Evolutionary conservation across 2,113 vertebrate species (phyloP), one percentile per base, ranked within the genome.

Genomic region (Dascyllus trimaculatus): DNA sequence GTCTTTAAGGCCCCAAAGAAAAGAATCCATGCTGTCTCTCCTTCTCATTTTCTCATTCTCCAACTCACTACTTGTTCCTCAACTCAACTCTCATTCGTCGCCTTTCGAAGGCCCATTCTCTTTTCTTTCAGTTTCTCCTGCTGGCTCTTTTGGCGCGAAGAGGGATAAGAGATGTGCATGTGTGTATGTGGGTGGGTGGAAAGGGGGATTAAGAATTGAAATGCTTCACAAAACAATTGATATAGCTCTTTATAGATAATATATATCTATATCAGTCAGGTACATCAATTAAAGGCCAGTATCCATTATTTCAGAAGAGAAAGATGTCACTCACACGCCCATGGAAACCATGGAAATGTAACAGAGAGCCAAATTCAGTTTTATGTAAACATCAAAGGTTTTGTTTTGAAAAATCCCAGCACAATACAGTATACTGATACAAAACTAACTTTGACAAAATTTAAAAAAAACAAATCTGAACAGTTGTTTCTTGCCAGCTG

Each of bases 1-100:
- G 89, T 93, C 91, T 93, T 93, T 92, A 91, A 91, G 86, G 88
- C 91, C 88, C 84, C 87, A 91, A 92, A 94, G 94, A 95, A 95
- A 93, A 81, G 93, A 90, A 91, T 93, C 92, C 90, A 91, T 93
- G 91, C 92, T 93, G 86, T 92, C 93, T 91, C 89, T 93, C 92
- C 87, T 90, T 91, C 92, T 93, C 93, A 87, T 91, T 94, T 89
- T 90, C 88, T 93, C 92, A 88, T 85, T 88, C 91, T 90, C 89
- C 85, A 78, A 78, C 92, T 92, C 91, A 87, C 89, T 93, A 80
- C 88, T 93, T 85, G 75, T 81, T 90, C 91, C 88, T 93, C 89
- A 83, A 88, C 93, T 92, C 92, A 76, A 38, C 86, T 89, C 90
- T 91, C 86, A 85, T 91, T 83, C 84, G 82, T 88, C 13, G 63